Evolutionary conservation across 2,888 invertebrate species (phyloP).

Genomic region (Tethea ocularis): DNA sequence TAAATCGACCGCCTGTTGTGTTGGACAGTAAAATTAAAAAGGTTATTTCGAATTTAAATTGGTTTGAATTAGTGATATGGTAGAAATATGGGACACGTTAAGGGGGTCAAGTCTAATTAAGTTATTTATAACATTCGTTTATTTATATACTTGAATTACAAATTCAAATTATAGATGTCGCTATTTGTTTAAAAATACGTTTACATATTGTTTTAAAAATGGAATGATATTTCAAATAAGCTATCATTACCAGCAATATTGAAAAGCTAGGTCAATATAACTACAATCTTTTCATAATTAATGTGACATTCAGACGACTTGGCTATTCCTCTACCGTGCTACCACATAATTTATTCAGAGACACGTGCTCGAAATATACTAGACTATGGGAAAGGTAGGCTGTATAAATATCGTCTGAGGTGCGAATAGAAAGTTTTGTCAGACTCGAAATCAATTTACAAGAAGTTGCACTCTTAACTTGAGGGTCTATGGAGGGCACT

Average conservation of each 20-base stretch:
- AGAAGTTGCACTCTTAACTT: conserved; percentile 2
- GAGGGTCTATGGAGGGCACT: conserved; percentile 6
- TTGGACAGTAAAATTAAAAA: conserved; percentile 29
- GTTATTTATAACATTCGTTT: neutral
- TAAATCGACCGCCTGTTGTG: conserved; percentile 47
- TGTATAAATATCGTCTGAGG: conserved; percentile 40
- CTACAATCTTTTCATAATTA: neutral
- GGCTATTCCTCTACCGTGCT: conserved; percentile 2
- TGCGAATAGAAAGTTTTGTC: conserved; percentile 46
- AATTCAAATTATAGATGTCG: neutral
- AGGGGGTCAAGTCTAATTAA: neutral
- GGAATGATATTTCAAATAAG: too few species aligned
- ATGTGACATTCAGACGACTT: conserved; percentile 3
- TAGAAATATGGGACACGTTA: neutral
- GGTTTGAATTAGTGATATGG: conserved; percentile 33
- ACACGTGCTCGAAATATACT: conserved; percentile 48
- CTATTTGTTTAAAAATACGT: neutral
- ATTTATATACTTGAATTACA: neutral
- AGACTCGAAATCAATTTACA: conserved; percentile 16
- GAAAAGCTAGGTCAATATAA: neutral
- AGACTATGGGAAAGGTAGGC: conserved; percentile 49
- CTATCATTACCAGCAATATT: neutral
- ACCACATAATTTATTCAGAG: conserved; percentile 47
- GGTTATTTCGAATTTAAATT: conserved; percentile 26
- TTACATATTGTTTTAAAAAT: neutral